These are phyloP conservation scores for Pardalotus punctatus DNA, from an alignment of 2,113 vertebrate genomes.

Conservation along the genomic window DNA sequence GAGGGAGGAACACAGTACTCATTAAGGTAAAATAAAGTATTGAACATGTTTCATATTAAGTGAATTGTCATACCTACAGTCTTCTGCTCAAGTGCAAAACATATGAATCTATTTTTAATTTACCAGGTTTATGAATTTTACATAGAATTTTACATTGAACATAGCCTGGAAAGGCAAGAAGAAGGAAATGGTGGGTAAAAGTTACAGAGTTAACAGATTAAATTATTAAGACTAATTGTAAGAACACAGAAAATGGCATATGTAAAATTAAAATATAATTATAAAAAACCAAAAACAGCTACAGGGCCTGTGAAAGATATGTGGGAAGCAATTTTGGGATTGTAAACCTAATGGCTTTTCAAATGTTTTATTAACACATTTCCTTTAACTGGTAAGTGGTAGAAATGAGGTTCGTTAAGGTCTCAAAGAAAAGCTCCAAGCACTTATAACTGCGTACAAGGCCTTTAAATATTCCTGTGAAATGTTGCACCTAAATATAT, in stretches of 20 bases:
- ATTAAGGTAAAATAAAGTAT: not conserved
- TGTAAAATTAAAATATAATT: conserved; percentile 1
- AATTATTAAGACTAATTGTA: not conserved
- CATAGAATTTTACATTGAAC: no score
- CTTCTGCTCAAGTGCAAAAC: not conserved
- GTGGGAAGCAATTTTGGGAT: not conserved
- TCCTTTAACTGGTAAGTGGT: not conserved
- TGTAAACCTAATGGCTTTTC: not conserved
- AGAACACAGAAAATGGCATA: not conserved
- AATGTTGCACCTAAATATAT: not conserved
- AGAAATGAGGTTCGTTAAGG: not conserved
- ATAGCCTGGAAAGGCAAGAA: not conserved
- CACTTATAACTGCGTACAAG: accelerated
- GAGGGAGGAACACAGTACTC: not conserved
- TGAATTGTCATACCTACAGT: not conserved
- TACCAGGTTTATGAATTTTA: not conserved
- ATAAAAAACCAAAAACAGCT: not conserved
- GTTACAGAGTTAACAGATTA: not conserved
- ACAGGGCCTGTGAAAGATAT: not conserved
- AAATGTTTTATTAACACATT: not conserved
- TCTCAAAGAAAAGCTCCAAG: not conserved
- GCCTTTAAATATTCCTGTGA: not conserved
- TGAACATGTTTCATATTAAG: not conserved
- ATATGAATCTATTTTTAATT: not conserved
- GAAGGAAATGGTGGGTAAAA: not conserved